phyloP scores from a whole-genome alignment of 2,888 invertebrate genomes.

The Temnothorax rugatulus region DNA sequence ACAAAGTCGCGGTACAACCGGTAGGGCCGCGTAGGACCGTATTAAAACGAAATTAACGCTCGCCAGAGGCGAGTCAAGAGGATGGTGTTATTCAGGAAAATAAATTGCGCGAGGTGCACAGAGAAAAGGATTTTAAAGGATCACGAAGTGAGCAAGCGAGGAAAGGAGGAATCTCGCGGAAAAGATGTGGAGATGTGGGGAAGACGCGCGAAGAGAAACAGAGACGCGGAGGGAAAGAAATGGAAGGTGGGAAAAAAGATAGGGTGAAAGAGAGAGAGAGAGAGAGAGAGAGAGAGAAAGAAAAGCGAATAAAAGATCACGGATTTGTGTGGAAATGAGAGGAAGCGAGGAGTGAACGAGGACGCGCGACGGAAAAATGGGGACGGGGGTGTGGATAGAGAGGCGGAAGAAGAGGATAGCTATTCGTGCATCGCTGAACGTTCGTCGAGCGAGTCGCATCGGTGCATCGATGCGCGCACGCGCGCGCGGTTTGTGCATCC shows the following conservation, averaged over 20 bases:
- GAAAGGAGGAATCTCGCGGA: conserved; percentile 25
- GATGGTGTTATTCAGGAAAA: conserved; percentile 45
- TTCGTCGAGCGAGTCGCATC: conserved; percentile 68
- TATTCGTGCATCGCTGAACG: conserved; percentile 53
- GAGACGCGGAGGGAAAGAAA: background rate
- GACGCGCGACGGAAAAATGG: background rate
- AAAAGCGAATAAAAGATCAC: conserved; percentile 40
- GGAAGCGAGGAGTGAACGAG: conserved; percentile 14
- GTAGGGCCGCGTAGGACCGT: conserved; percentile 13
- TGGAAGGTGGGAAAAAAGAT: background rate
- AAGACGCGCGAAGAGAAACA: conserved; percentile 20
- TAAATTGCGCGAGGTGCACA: conserved; percentile 45
- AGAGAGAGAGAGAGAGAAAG: conserved; percentile 29
- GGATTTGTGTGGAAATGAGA: conserved; percentile 48
- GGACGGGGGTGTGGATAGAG: background rate
- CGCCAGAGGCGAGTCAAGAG: conserved; percentile 50
- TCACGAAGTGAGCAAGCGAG: conserved; percentile 40
- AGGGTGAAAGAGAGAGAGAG: conserved; percentile 5
- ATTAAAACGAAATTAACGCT: conserved; percentile 54
- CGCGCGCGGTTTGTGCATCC: conserved; percentile 52
- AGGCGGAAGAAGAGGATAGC: background rate
- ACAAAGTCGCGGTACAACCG: conserved; percentile 16
- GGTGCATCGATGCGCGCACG: conserved; percentile 47
- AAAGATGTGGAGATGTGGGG: conserved; percentile 28
- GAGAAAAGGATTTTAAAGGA: conserved; percentile 54